Evolutionary conservation across 2,888 invertebrate genomes (phyloP), one percentile per base, ranked within the genome.

Genomic region (Ormia ochracea): DNA sequence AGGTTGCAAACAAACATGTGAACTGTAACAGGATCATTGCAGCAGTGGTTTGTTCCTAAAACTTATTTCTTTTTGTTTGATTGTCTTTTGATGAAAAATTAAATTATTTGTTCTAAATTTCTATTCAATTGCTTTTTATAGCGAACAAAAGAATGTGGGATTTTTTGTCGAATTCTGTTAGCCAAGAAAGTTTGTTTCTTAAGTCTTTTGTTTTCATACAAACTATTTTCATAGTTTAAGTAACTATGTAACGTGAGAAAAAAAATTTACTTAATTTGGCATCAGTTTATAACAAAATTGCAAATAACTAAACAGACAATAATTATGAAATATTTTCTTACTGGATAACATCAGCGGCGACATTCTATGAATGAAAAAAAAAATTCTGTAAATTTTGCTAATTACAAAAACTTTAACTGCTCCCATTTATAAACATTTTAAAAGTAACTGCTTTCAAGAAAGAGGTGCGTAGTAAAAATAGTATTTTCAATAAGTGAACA

Each of bases 391-490:
- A 54, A 33, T 9, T 36, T 56, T 69, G 23, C 14, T 12, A 33
- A 23, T 12, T 12, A 1, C 36, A 23, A 48, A 54, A 58, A n/a
- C 9, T 19, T 6, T 4, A 48, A 45, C 45, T 58, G 65, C 41
- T 66, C 45, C 48, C 48, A 74, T 48, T 74, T 65, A 7, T 10
- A 19, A 38, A 4, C 10, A 48, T 14, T 38, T 28, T 19, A 19
- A 5, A 38, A 38, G 2, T 36, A 19, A 45, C 0, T 36, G 23
- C 12, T 23, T 21, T 10, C n/a, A 45, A 54, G 5, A 5, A 48
- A 19, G 50, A 50, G 48, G 38, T 66, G 74, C 65, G 56, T 74
- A 19, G 28, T 26, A 1, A 7, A 38, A 19, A 17, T 21, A 68
- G 38, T 33, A 21, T 4, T 38, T n/a, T n/a, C 4, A 10, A 12